These are phyloP conservation scores for Corythucha ciliata DNA, from an alignment of 2,888 invertebrate genomes.

Conservation along the genomic window DNA sequence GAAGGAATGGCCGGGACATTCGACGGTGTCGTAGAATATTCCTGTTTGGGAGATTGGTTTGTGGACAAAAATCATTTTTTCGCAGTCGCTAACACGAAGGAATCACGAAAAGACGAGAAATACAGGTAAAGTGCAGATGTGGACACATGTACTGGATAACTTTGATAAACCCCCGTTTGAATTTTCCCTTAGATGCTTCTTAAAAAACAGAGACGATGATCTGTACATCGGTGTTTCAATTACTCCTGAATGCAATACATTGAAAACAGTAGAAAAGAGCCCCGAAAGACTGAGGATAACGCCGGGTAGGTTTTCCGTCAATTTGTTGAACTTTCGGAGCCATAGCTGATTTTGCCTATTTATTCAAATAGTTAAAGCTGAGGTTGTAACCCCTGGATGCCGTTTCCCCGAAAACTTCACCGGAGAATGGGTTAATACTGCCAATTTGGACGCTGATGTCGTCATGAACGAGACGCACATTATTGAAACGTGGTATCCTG, in stretches of 20 bases:
- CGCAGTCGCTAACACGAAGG: constrained; percentile 93
- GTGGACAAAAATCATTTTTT: constrained; percentile 93
- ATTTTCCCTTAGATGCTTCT: constrained; percentile 56
- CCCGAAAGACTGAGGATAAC: constrained; percentile 79
- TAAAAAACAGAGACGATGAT: constrained; percentile 90
- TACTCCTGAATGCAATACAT: constrained; percentile 83
- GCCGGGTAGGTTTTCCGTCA: constrained; percentile 52
- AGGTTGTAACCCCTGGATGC: constrained; percentile 83
- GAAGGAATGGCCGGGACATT: constrained; percentile 82
- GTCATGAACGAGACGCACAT: constrained; percentile 93
- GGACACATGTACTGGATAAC: too few relatives aligned
- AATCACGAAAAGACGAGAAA: constrained; percentile 88
- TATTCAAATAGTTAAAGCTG: constrained; percentile 54
- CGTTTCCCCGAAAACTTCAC: constrained; percentile 86
- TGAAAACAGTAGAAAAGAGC: constrained; percentile 88
- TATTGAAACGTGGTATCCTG: constrained; percentile 89
- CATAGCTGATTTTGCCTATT: background rate
- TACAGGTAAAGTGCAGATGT: too few relatives aligned
- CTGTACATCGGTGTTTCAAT: constrained; percentile 85
- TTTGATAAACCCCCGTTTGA: background rate
- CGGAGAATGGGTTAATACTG: constrained; percentile 94
- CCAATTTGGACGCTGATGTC: constrained; percentile 91
- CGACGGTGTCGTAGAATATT: constrained; percentile 84
- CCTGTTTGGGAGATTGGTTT: constrained; percentile 92
- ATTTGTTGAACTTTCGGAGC: background rate